Base-by-base conservation (phyloP, 2,113 vertebrate species). In the Hucho hucho region DNA sequence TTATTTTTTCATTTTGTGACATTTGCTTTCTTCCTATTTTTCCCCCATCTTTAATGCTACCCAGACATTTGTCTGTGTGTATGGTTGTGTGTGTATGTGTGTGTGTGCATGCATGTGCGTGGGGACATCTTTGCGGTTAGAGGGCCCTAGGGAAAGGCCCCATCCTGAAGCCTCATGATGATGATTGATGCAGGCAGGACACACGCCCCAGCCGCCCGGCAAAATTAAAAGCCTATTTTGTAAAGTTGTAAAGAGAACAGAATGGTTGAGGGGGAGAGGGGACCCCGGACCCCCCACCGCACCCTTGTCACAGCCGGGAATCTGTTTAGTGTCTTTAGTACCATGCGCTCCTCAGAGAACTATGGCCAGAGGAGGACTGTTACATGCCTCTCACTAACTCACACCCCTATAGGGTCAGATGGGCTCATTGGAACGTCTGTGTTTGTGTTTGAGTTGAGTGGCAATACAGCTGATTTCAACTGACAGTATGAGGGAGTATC, bases 161-260 rank as follows among this genome's bases (percentile, higher is more conserved):
- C 83, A 43, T 82, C 87, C 94, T 81, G 92, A 92, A 89, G 84
- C 90, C 94, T 91, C 83, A 76, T 94, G 94, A 95, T 92, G 93
- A 93, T 96, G 95, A 96, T 96, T 95, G 95, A 97, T 96, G 94
- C 92, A 88, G 93, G 93, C 94, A 93, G 93, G 93, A 93, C 94
- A 91, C 94, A 95, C 73, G 90, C 94, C 93, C 95, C 91, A 88
- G 92, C 93, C 93, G 92, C 94, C 92, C 91, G 89, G 94, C 94
- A 96, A 96, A 97, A 97, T 97, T 96, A 97, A 97, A 96, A 96
- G 95, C 95, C 95, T 96, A 95, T 96, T 96, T 97, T 95, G 95
- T 95, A 95, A 91, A 93, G 95, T 95, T 91, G 94, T 95, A 96
- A 95, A 95, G 91, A 89, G 92, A 93, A 91, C 92, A 93, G 92